Base-by-base conservation (phyloP, 2,888 invertebrate genomes). In the Mimas tiliae region DNA sequence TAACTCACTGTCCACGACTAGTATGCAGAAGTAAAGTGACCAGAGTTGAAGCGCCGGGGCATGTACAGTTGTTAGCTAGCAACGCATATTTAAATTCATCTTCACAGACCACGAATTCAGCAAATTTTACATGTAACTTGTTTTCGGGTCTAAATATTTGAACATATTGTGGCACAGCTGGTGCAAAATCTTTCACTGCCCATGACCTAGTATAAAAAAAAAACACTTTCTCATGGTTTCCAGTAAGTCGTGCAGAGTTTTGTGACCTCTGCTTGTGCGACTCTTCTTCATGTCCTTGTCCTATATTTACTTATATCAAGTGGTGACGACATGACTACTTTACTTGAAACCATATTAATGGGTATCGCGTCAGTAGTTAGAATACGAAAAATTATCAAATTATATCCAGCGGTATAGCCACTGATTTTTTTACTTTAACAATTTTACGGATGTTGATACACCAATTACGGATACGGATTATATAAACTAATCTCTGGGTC, bases 71-170 rank as follows among this genome's bases (percentile, higher is more conserved):
- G 94, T 99, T 99, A 70, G 99, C 99, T 74, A 99, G 94, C 68
- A 99, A 95, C 27, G 99, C 99, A 88, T 99, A 99, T 90, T 99
- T 99, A 93, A 99, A 99, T 91, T 99, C 99, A 87, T 99, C 99
- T 90, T 99, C 99, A 90, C 99, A 99, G 47, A 99, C 99, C 16
- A 99, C 98, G 88, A 98, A 98, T 87, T 99, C 99, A 51, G 99
- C 99, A 91, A 99, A 99, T 91, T 99, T 98, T 62, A 99, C 99
- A 92, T 99, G 99, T 77, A 99, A 95, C 86, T 99, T 99, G 90
- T 99, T 99, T 93, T 99, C 99, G 65, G 99, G 99, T 82, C 99
- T 95, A 94, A 99, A 99, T 81, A 99, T 98, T 94, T 99, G 99
- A 73, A 99, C 98, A 90, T 99, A 99, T 91, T 99, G 99, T 33